Evolutionary conservation across 2,888 invertebrate genomes (phyloP).

Genomic region (Drosophila pullipes): DNA sequence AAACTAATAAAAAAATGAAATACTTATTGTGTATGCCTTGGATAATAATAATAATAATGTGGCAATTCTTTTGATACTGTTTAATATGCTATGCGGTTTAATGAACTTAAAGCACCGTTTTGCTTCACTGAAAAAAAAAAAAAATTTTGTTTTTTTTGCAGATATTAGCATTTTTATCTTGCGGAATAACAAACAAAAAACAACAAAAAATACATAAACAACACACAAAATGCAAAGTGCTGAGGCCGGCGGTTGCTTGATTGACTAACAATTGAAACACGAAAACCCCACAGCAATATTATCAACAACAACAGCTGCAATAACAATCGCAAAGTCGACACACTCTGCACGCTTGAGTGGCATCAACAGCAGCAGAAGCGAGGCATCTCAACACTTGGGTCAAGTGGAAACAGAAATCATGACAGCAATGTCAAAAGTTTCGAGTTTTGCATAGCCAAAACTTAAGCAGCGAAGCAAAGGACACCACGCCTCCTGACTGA

Average conservation of each 20-base stretch:
- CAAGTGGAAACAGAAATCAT: constrained; percentile 26
- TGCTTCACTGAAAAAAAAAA: constrained; percentile 32
- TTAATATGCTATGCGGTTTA: constrained; percentile 52
- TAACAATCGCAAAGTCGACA: constrained; percentile 2
- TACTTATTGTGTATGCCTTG: constrained; percentile 45
- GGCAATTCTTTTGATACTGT: constrained; percentile 59
- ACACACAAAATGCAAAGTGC: constrained; percentile 63
- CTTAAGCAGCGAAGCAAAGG: background rate
- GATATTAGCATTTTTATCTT: constrained; percentile 83
- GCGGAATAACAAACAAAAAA: constrained; percentile 42
- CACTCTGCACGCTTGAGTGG: constrained; percentile 55
- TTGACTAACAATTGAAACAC: constrained; percentile 66
- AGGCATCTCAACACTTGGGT: constrained; percentile 20
- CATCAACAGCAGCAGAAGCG: constrained; percentile 21
- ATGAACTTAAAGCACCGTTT: constrained; percentile 54
- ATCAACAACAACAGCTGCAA: constrained; percentile 17
- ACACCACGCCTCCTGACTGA: background rate
- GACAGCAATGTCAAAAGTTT: constrained; percentile 53
- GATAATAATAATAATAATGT: constrained; percentile 46
- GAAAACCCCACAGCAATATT: constrained; percentile 19
- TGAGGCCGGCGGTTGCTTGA: constrained; percentile 59
- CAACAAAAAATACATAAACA: constrained; percentile 26
- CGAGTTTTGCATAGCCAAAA: constrained; percentile 37
- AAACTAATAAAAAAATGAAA: constrained; percentile 29
- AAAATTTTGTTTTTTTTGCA: constrained; percentile 61